phyloP scores from a whole-genome alignment of 2,797 vertebrate genomes.

The Hylomyscus alleni region DNA sequence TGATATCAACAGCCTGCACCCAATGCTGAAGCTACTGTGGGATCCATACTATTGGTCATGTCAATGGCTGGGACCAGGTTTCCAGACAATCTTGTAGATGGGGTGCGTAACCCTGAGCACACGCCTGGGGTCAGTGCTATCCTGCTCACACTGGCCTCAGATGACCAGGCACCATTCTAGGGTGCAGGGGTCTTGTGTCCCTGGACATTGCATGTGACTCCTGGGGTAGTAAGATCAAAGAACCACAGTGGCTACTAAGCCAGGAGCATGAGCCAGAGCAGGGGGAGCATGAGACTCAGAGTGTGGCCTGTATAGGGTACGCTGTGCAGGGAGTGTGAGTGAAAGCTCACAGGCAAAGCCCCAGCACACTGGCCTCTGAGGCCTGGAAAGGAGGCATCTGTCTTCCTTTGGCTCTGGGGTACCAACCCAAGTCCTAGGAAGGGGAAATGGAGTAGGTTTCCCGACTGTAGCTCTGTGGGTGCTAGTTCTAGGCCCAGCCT shows the following conservation, averaged over 20 bases:
- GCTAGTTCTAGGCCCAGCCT: neutral
- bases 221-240: neutral
- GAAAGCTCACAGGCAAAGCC: neutral
- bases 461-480: neutral
- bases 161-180: neutral
- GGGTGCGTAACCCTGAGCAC: neutral
- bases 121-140: neutral
- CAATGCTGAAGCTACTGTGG: neutral
- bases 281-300: neutral
- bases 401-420: neutral
- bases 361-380: accelerated
- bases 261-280: neutral
- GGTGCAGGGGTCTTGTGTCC: neutral
- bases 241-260: neutral
- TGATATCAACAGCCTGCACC: neutral
- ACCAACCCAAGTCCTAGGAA: neutral
- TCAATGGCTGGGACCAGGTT: neutral
- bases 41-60: too few relatives aligned
- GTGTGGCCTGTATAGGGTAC: neutral
- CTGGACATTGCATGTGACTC: neutral
- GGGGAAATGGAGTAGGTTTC: neutral
- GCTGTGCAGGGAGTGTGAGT: neutral
- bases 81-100: neutral
- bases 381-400: neutral
- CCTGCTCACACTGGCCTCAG: neutral